Percentiles rank a stretch among this genome's conserved stretches.
Evolutionary conservation across 2,113 vertebrate species (phyloP).

Genomic region (Egretta garzetta): DNA sequence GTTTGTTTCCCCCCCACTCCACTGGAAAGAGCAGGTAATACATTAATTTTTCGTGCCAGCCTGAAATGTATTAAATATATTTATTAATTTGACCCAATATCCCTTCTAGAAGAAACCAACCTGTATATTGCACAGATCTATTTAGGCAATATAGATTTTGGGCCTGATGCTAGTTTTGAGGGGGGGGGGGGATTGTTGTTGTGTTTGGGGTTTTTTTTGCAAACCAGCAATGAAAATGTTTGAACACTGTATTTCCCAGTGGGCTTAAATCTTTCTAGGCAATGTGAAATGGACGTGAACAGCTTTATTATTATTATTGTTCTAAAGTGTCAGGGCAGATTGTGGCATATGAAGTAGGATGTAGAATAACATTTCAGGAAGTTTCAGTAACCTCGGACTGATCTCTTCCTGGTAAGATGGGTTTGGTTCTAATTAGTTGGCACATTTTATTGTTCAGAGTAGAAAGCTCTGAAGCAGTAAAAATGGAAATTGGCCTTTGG

Average conservation of each 20-base stretch:
- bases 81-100: background rate
- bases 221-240: background rate
- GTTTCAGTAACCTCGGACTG: background rate
- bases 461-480: background rate
- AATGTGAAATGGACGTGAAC: background rate
- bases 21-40: background rate
- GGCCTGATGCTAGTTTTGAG: background rate
- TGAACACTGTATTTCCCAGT: background rate
- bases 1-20: background rate
- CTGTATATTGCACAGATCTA: background rate
- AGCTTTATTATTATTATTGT: background rate
- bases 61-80: background rate
- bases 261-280: background rate
- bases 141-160: background rate
- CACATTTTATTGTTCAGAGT: background rate
- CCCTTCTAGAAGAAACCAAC: background rate
- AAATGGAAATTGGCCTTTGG: slow-evolving; percentile 18
- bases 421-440: background rate
- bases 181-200: too few species aligned
- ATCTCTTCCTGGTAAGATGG: background rate
- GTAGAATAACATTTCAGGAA: background rate
- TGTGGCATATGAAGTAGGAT: background rate
- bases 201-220: background rate
- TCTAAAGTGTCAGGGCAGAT: background rate
- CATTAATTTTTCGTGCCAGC: background rate